Evolutionary conservation across 2,888 invertebrate genomes (phyloP).

Genomic region (Gymnoscelis rufifasciata): DNA sequence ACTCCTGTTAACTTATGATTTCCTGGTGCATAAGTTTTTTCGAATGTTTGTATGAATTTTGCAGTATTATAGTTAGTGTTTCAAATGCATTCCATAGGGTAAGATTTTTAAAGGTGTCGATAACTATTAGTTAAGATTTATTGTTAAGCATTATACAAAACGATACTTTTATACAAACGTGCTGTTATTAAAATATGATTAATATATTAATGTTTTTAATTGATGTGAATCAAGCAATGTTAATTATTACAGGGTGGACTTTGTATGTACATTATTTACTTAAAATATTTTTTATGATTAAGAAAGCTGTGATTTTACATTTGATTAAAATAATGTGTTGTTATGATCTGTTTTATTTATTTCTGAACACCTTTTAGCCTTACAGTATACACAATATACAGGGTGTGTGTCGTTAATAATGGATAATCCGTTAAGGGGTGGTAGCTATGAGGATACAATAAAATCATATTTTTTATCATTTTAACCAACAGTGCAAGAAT

Average conservation of each 20-base stretch:
- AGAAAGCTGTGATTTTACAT: constrained; percentile 35
- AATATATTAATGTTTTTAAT: background rate
- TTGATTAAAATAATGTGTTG: constrained; percentile 49
- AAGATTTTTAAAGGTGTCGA: constrained; percentile 35
- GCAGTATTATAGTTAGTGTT: constrained; percentile 56
- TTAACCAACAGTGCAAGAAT: no score
- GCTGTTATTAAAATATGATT: constrained; percentile 1
- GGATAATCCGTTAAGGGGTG: no score
- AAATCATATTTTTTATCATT: no score
- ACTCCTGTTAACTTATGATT: constrained; percentile 21
- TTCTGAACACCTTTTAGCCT: no score
- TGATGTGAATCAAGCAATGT: constrained; percentile 22
- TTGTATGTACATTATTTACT: constrained; percentile 28
- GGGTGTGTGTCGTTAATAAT: no score
- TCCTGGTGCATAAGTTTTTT: constrained; percentile 30
- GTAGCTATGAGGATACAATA: no score
- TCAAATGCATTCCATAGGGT: constrained; percentile 40
- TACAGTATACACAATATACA: no score
- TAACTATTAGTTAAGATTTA: background rate
- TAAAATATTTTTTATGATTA: constrained; percentile 20
- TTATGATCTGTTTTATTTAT: constrained; percentile 22
- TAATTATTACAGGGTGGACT: constrained; percentile 32
- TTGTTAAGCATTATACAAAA: background rate
- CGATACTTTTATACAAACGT: constrained; percentile 8
- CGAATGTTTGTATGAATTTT: constrained; percentile 32